phyloP scores from a whole-genome alignment of 2,113 vertebrate species.

The Psilopsiagon aurifrons region DNA sequence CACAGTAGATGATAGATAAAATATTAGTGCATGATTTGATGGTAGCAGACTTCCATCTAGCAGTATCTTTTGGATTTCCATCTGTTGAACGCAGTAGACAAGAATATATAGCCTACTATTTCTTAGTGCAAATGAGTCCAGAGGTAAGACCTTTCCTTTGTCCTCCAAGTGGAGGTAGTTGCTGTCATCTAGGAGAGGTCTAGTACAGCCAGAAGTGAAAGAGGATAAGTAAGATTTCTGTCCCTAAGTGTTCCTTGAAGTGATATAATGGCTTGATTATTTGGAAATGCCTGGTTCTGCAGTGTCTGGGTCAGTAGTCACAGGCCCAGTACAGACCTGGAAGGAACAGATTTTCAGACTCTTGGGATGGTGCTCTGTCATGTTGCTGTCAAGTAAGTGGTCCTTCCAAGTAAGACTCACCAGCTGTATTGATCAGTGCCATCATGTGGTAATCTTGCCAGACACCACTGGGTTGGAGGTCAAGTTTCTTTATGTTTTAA shows the following conservation, averaged over 20 bases:
- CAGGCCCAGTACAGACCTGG: background rate
- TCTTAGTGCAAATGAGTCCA: background rate
- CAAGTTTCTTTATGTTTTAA: background rate
- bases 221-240: background rate
- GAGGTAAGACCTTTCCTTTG: background rate
- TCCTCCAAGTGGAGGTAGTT: background rate
- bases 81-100: background rate
- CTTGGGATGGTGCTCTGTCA: background rate
- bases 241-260: background rate
- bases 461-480: background rate
- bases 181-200: background rate
- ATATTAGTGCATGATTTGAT: background rate
- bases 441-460: constrained; percentile 17
- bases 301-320: background rate
- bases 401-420: background rate
- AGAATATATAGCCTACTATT: background rate
- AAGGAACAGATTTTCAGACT: background rate
- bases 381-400: background rate
- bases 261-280: background rate
- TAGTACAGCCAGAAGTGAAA: background rate
- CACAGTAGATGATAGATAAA: background rate
- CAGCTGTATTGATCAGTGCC: background rate
- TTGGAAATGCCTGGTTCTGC: background rate
- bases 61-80: background rate
- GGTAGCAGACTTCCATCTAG: background rate